Evolutionary conservation across 2,888 invertebrate species (phyloP), one percentile per base, ranked within the genome.

Genomic region (Rhingia campestris): DNA sequence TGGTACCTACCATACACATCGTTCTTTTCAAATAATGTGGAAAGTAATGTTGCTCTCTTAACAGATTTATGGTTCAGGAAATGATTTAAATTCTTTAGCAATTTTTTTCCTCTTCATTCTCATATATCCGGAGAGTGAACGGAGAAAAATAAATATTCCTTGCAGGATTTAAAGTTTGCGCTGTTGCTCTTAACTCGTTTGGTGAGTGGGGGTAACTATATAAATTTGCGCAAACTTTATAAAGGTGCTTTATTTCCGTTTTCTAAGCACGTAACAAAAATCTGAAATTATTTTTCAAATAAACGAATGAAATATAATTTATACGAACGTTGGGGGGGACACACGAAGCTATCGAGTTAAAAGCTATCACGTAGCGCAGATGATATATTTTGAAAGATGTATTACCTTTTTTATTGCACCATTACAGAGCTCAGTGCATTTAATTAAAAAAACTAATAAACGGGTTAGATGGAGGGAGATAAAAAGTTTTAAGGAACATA

Each of bases 221-320:
- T 80, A 74, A 63, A 66, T 63, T 58, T 37, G 39, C 41, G 49
- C 56, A 14, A 59, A 75, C 51, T 75, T 74, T 74, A 64, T 70
- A 58, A 63, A 76, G 75, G 53, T 54, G 51, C 53, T 69, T 72
- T 54, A 67, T 77, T 77, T 81, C 66, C 64, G 72, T 72, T 77
- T 76, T 66, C 81, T 33, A 66, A 77, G 81, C 81, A 81, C 81
- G 81, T 81, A 81, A 51, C 61, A 61, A 72, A 81, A 81, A 81
- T 77, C 76, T 72, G 76, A 81, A 81, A 77, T 81, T 76, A 75
- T 81, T 72, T 81, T 72, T 81, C 72, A 72, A 76, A 76, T 72
- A 76, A 76, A 66, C 54, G 81, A 81, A 81, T 72, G 77, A 77
- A 72, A 81, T 66, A 77, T 76, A 81, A 81, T 75, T 69, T 75